Evolutionary conservation across 2,888 invertebrate genomes (phyloP), one percentile per base, ranked within the genome.

Genomic region (Dascillus cervinus): DNA sequence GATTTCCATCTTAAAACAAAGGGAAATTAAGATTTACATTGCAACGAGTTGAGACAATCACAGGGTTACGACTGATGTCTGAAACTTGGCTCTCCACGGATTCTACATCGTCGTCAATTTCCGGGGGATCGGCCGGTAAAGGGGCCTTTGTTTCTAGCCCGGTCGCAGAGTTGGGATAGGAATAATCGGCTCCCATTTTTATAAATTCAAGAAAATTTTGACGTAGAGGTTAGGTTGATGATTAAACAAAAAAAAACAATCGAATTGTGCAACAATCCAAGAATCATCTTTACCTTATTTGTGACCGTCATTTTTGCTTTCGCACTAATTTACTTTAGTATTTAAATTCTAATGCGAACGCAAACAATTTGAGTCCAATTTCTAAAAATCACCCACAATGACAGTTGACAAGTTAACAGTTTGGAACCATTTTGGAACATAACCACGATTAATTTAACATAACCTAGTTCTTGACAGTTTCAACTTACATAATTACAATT

Each of bases 1-100:
- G 37, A 84, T 73, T 43, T 84, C 84, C 83, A 84, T 84, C 77
- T 77, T 49, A 13, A 20, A 25, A 25, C 6, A 25, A 25, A 25
- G 12, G 13, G 13, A 13, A 13, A n/a, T 13, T 10, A 25, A 25
- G 10, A 25, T 10, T 13, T 4, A 13, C 12, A 6, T n/a, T 25
- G 3, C 10, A 25, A 4, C 13, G 4, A 24, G 8, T 1, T 2
- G 13, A 3, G 9, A 8, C 5, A 24, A 4, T 23, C 9, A 9
- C 13, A n/a, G n/a, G n/a, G n/a, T n/a, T n/a, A n/a, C n/a, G n/a
- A n/a, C n/a, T n/a, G n/a, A n/a, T 17, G 8, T 6, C 8, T 17
- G 17, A 17, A 17, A 17, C 4, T 17, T 17, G 4, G 17, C 17
- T 17, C 8, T 17, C 17, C 5, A 17, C 5, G 4, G 17, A 17